phyloP scores from a whole-genome alignment of 1,140 invertebrate species.

The Mizuhopecten yessoensis region DNA sequence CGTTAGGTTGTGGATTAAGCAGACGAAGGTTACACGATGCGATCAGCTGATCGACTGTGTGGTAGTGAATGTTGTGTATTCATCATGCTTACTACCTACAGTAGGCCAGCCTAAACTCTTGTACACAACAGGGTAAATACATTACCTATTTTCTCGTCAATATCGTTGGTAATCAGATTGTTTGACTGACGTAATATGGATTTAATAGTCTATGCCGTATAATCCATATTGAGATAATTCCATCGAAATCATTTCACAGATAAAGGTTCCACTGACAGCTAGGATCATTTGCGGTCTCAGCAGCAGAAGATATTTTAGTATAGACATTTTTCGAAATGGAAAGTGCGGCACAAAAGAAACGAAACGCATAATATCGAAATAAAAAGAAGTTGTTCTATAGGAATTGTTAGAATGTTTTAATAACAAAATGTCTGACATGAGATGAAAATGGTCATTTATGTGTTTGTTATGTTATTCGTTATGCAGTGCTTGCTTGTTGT shows the following conservation, averaged over 20 bases:
- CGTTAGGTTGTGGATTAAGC: not conserved
- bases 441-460: no score
- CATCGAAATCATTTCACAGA: not conserved
- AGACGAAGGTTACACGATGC: not conserved
- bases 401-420: no score
- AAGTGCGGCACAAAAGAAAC: not conserved
- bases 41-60: conserved; percentile 15
- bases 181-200: not conserved
- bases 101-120: no score
- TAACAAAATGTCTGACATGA: no score
- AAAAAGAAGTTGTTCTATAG: no score
- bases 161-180: not conserved
- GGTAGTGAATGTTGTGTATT: no score
- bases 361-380: no score
- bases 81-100: no score
- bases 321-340: not conserved
- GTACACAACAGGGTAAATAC: no score
- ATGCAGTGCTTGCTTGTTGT: no score
- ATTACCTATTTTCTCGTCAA: not conserved
- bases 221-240: not conserved
- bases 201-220: not conserved
- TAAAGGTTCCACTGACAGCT: not conserved
- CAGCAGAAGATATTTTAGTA: conserved; percentile 21
- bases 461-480: no score
- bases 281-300: not conserved